Evolutionary conservation across 1,140 invertebrate genomes (phyloP).

Genomic region (Macrobrachium nipponense): DNA sequence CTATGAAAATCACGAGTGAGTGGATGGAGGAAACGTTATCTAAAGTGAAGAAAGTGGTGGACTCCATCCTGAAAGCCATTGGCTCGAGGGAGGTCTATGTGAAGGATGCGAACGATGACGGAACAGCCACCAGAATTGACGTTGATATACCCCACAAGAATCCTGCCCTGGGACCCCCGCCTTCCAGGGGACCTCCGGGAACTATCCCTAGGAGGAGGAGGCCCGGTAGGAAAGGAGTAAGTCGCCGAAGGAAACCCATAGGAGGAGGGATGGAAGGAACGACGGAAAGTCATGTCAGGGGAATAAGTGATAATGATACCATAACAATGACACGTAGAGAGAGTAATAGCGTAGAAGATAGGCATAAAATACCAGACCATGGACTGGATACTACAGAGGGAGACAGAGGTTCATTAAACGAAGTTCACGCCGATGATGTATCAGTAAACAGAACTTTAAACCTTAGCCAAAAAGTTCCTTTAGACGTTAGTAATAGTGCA

Average conservation of each 20-base stretch:
- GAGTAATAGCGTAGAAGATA: constrained; percentile 16
- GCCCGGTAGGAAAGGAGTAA: not conserved
- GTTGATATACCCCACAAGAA: not conserved
- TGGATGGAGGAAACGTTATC: constrained; percentile 51
- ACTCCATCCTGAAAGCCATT: constrained; percentile 47
- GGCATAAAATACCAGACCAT: constrained; percentile 7
- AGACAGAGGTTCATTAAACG: not conserved
- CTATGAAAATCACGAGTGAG: constrained; percentile 11
- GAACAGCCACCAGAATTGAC: not conserved
- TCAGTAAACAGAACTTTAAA: too few species aligned
- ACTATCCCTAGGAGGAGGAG: not conserved
- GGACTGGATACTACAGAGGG: constrained; percentile 1
- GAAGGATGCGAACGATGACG: not conserved
- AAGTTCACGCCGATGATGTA: too few species aligned
- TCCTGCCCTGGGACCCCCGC: too few species aligned
- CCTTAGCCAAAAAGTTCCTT: not conserved
- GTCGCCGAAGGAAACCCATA: not conserved
- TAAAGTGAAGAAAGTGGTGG: constrained; percentile 56
- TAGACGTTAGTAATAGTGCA: not conserved
- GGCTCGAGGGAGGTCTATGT: constrained; percentile 20
- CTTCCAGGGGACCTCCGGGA: too few species aligned
- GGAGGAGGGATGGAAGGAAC: not conserved
- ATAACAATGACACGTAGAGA: not conserved
- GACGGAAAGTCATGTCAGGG: not conserved
- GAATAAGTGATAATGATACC: not conserved